These are phyloP conservation scores for Amblyjoppa proteus DNA, from an alignment of 2,888 invertebrate genomes.

Conservation along the genomic window DNA sequence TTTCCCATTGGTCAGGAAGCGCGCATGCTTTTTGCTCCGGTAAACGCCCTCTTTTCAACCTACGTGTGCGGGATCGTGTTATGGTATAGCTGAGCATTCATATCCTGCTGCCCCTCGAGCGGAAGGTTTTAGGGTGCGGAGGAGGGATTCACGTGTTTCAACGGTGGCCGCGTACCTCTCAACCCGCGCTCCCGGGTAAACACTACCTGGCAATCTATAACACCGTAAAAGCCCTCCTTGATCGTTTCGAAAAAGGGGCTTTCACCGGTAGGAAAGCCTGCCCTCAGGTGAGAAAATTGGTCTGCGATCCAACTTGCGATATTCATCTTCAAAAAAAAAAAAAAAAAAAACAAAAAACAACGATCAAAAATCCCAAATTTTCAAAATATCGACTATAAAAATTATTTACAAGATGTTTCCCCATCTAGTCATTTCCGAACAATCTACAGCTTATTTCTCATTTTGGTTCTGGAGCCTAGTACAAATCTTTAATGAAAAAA, in stretches of 20 bases:
- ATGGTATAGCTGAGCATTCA: constrained; percentile 70
- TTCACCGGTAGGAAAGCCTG: constrained; percentile 22
- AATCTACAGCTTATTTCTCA: too few species aligned
- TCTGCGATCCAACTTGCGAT: not conserved
- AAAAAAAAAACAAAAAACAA: not conserved
- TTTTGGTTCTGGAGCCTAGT: too few species aligned
- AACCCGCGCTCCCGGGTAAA: constrained; percentile 43
- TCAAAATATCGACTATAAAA: not conserved
- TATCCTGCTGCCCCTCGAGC: constrained; percentile 10
- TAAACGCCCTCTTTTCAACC: constrained; percentile 58
- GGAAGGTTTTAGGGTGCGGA: constrained; percentile 1
- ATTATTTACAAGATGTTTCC: too few species aligned
- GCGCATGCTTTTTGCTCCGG: constrained; percentile 64
- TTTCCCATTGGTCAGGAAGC: constrained; percentile 55
- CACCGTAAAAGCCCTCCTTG: constrained; percentile 47
- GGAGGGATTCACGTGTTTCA: constrained; percentile 25
- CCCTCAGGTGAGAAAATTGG: constrained; percentile 45
- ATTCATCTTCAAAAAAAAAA: not conserved
- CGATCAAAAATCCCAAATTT: too few species aligned
- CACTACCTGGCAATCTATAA: constrained; percentile 52
- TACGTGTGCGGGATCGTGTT: constrained; percentile 33
- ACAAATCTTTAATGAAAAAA: too few species aligned
- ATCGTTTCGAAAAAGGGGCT: constrained; percentile 54
- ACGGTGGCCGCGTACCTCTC: constrained; percentile 33
- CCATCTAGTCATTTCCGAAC: too few species aligned